A percentile compares a stretch with the other conserved stretches of the same genome.
phyloP scores from a whole-genome alignment of 2,797 vertebrate species.

The Hipposideros larvatus region DNA sequence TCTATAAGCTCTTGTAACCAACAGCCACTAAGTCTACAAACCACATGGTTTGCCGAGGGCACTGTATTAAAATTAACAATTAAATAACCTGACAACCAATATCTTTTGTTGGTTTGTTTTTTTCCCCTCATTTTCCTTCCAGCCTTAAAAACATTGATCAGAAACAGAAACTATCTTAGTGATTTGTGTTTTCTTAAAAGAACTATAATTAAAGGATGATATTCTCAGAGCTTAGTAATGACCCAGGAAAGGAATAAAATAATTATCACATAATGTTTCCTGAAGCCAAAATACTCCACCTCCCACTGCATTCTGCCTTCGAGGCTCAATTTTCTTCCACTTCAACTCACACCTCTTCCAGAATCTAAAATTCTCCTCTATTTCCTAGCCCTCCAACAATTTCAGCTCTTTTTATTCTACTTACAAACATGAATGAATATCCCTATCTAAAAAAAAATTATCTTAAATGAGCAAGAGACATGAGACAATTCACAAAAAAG shows the following conservation, averaged over 20 bases:
- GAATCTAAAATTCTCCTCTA: not conserved
- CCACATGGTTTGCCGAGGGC: not conserved
- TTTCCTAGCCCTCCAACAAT: not conserved
- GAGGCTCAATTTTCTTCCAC: not conserved
- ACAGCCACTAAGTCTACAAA: not conserved
- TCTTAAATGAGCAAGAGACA: conserved; percentile 22
- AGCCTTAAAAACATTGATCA: conserved; percentile 5
- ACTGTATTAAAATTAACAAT: conserved; percentile 63
- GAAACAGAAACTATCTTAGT: conserved; percentile 45
- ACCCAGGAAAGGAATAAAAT: conserved; percentile 12
- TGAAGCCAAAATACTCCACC: not conserved
- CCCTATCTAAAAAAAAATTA: not conserved
- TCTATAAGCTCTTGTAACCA: conserved; percentile 6
- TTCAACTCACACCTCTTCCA: not conserved
- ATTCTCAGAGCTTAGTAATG: not conserved
- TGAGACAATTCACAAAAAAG: conserved; percentile 37
- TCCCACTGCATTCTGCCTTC: not conserved
- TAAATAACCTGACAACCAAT: conserved; percentile 45
- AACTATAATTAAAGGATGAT: not conserved
- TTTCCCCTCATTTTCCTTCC: not conserved
- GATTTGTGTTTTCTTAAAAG: conserved; percentile 1
- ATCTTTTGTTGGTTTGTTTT: conserved; percentile 25
- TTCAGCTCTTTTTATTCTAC: conserved; percentile 8
- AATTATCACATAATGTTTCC: not conserved
- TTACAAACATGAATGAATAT: conserved; percentile 17